Evolutionary conservation across 2,888 invertebrate species (phyloP).

Genomic region (Gymnoscelis rufifasciata): DNA sequence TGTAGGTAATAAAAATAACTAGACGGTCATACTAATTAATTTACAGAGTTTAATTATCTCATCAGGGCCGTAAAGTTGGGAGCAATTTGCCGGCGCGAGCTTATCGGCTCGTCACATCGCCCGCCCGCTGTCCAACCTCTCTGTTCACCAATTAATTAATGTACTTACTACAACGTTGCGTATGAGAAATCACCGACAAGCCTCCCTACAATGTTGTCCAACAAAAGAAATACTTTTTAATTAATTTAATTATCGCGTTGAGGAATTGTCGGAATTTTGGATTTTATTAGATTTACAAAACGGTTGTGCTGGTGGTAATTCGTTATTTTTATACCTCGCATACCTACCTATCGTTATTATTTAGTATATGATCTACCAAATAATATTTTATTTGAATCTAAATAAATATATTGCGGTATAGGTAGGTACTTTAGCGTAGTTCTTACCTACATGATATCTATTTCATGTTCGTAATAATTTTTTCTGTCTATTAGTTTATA

Average conservation of each 20-base stretch:
- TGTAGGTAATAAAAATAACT: conserved; percentile 56
- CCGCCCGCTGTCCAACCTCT: conserved; percentile 35
- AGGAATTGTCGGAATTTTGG: conserved; percentile 19
- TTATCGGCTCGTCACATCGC: conserved; percentile 70
- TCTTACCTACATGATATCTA: too few relatives aligned
- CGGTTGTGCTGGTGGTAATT: conserved; percentile 26
- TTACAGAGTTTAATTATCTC: conserved; percentile 73
- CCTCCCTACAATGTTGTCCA: conserved; percentile 40
- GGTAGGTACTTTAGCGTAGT: too few relatives aligned
- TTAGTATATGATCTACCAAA: too few relatives aligned
- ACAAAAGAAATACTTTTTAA: conserved; percentile 34
- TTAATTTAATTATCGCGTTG: conserved; percentile 16
- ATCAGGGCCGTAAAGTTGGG: conserved; percentile 61
- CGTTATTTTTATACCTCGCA: conserved; percentile 7
- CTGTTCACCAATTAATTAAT: conserved; percentile 40
- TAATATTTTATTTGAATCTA: too few relatives aligned
- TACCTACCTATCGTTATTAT: background rate
- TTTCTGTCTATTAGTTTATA: too few relatives aligned
- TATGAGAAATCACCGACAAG: conserved; percentile 60
- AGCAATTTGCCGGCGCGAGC: conserved; percentile 54
- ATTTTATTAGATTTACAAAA: conserved; percentile 21
- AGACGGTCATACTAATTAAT: conserved; percentile 69
- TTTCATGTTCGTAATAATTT: too few relatives aligned
- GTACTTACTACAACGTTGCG: conserved; percentile 41
- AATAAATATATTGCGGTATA: too few relatives aligned